These are phyloP conservation scores for Hormiphora californensis DNA, from an alignment of 37 sponge, comb jelly and placozoan genomes.

Conservation along the genomic window DNA sequence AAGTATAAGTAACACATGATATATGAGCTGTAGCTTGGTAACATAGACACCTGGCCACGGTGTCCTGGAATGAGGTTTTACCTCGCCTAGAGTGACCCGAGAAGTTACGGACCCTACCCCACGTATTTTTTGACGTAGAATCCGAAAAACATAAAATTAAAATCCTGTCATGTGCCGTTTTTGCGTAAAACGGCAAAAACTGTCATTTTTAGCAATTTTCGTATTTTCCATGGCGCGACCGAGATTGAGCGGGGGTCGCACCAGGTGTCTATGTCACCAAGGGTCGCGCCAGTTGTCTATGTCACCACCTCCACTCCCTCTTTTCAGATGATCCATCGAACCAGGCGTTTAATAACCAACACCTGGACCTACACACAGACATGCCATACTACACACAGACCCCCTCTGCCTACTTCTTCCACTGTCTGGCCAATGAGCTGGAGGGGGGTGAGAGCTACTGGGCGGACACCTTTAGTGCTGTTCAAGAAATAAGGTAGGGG, in stretches of 20 bases:
- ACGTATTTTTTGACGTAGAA: no score
- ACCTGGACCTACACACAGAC: neutral
- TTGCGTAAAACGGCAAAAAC: no score
- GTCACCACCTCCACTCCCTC: neutral
- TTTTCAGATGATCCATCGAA: neutral
- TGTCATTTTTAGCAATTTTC: no score
- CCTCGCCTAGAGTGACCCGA: no score
- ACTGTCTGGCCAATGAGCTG: conserved; percentile 13
- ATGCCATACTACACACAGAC: conserved; percentile 12
- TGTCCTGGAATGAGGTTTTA: no score
- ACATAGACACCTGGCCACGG: no score
- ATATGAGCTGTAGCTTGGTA: no score
- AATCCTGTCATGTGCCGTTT: no score
- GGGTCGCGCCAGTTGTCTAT: neutral
- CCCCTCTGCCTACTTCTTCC: conserved; percentile 19
- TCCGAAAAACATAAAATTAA: no score
- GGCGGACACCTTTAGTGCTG: neutral
- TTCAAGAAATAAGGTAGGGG: neutral
- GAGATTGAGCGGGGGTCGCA: neutral
- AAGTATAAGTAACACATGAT: neutral
- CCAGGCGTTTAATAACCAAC: conserved; percentile 24
- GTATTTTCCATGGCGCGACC: neutral
- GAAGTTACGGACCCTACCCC: no score
- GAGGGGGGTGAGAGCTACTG: conserved; percentile 11
- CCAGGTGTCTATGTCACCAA: neutral